phyloP scores from a whole-genome alignment of 2,113 vertebrate genomes.

The Uria lomvia region DNA sequence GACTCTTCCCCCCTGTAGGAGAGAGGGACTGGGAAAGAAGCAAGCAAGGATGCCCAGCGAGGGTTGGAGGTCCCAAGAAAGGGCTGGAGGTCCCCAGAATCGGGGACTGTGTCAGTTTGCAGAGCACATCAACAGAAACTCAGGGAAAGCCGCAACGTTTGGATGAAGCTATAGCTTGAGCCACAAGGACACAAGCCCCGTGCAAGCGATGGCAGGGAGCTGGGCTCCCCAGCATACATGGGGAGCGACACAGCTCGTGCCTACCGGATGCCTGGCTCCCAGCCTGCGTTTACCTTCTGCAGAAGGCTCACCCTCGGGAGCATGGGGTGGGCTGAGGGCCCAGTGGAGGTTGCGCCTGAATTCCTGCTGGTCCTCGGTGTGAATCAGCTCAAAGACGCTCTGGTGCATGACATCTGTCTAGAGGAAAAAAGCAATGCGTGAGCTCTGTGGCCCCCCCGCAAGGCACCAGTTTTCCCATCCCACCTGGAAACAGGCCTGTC shows the following conservation, averaged over 20 bases:
- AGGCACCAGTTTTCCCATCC: fast-evolving
- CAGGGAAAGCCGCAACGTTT: fast-evolving
- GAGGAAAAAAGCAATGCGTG: background rate
- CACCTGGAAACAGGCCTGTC: background rate
- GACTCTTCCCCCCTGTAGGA: background rate
- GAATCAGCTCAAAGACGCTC: conserved; percentile 81
- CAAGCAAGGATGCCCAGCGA: background rate
- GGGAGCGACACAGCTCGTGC: background rate
- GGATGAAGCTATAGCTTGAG: background rate
- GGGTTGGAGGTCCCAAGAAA: background rate
- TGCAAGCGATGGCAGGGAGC: fast-evolving
- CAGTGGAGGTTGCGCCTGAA: conserved; percentile 81
- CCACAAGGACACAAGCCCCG: fast-evolving
- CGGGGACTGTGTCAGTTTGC: background rate
- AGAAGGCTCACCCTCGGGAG: background rate
- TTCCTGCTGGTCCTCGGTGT: conserved; percentile 80
- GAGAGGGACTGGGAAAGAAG: background rate
- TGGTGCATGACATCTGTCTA: conserved; percentile 85
- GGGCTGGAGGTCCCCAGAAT: background rate
- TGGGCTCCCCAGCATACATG: fast-evolving
- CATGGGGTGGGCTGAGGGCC: conserved; percentile 68
- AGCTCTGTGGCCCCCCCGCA: background rate
- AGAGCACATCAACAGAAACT: background rate
- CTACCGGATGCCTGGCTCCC: background rate
- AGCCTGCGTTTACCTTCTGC: background rate